These are phyloP conservation scores for Ceryle rudis DNA, from an alignment of 2,797 vertebrate species.

Conservation along the genomic window DNA sequence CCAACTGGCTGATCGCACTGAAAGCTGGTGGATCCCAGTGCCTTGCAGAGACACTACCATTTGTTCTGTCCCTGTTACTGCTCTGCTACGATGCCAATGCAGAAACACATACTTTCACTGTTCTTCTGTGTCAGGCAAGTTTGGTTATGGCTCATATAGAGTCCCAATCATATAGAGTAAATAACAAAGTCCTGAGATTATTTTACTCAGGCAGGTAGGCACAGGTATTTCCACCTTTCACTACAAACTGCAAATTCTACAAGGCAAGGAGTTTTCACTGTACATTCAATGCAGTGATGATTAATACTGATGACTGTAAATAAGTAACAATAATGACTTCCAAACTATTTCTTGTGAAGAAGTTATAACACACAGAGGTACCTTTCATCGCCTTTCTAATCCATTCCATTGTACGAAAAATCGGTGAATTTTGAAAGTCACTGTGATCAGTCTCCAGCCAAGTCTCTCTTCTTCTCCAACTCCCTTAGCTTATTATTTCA, in stretches of 20 bases:
- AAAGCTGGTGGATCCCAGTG: neutral
- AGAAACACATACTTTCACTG: neutral
- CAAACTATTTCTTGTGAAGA: neutral
- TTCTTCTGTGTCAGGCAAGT: neutral
- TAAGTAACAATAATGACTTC: neutral
- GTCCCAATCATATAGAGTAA: neutral
- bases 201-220: neutral
- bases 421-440: neutral
- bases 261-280: neutral
- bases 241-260: neutral
- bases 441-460: neutral
- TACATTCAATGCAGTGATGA: neutral
- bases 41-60: neutral
- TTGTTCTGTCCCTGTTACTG: too few species aligned
- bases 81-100: neutral
- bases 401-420: neutral
- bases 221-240: neutral
- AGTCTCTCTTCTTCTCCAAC: neutral
- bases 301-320: neutral
- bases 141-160: neutral
- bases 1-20: neutral
- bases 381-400: neutral
- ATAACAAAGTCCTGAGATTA: neutral
- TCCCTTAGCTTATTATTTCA: neutral
- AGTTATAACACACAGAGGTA: neutral